Conservation (phyloP, 2,888 invertebrate genomes). For the Limenitis camilla region DNA sequence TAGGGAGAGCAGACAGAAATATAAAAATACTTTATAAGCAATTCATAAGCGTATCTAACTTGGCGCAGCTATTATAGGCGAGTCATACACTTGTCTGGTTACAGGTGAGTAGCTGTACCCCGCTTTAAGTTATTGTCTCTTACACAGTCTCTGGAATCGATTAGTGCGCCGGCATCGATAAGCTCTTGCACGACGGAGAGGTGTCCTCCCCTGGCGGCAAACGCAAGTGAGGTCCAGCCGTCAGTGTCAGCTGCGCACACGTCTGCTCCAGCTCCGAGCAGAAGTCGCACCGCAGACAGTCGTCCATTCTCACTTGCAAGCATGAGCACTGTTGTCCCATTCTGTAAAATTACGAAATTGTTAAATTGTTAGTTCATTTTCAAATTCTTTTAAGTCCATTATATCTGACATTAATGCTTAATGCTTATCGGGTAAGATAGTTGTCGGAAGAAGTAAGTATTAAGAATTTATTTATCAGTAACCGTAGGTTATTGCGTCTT, state of each 20-base stretch:
- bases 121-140: constrained; percentile 32
- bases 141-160: constrained; percentile 92
- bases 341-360: constrained; percentile 67
- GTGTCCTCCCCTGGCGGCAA: constrained; percentile 93
- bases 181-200: constrained; percentile 86
- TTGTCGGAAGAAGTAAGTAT: no score
- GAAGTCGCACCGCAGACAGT: constrained; percentile 85
- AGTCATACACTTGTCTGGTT: neutral
- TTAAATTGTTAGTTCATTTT: no score
- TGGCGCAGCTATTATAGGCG: no score
- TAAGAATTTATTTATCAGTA: no score
- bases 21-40: no score
- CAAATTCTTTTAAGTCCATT: no score
- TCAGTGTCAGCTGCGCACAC: constrained; percentile 93
- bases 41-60: no score
- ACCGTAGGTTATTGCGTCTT: no score
- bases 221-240: constrained; percentile 93
- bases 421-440: no score
- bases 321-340: constrained; percentile 95
- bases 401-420: no score
- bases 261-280: constrained; percentile 93
- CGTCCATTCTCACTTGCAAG: constrained; percentile 91
- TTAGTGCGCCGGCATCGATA: constrained; percentile 87
- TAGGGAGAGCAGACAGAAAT: no score
- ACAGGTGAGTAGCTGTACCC: no score